Evolutionary conservation across 2,113 vertebrate genomes (phyloP).

Genomic region (Grammomys dolichurus): DNA sequence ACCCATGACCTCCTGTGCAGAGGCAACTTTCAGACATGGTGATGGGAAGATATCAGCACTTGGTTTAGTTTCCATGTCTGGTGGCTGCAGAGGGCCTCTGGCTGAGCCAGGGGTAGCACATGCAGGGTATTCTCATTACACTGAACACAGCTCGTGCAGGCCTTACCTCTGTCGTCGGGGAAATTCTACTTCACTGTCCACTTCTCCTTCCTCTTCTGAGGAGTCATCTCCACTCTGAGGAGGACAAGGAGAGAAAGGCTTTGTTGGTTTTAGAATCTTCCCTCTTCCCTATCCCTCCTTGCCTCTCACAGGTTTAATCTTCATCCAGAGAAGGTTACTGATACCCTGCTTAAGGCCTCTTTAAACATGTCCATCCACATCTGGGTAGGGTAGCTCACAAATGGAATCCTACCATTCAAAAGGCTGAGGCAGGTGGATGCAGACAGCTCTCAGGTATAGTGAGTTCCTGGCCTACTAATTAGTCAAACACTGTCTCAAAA

Average conservation of each 20-base stretch:
- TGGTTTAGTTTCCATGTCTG: neutral
- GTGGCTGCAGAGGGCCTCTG: neutral
- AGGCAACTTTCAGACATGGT: neutral
- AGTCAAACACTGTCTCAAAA: neutral
- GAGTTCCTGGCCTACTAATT: neutral
- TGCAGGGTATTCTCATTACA: neutral
- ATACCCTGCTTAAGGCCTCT: neutral
- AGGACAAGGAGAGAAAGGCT: slow-evolving; percentile 58
- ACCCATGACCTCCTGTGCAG: neutral
- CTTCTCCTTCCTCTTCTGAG: slow-evolving; percentile 99
- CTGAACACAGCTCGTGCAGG: slow-evolving; percentile 34
- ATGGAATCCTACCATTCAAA: neutral
- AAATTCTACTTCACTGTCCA: slow-evolving; percentile 99
- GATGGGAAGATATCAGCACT: neutral
- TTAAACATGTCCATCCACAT: neutral
- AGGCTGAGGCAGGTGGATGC: too few species aligned
- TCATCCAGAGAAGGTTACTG: neutral
- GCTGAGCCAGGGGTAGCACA: neutral
- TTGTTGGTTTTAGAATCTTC: neutral
- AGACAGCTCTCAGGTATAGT: neutral
- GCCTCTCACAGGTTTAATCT: neutral
- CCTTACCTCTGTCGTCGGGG: slow-evolving; percentile 97
- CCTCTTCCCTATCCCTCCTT: neutral
- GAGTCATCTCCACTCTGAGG: slow-evolving; percentile 95
- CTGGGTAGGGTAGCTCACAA: neutral